Evolutionary conservation across 2,113 vertebrate genomes (phyloP).

Genomic region (Dendropsophus ebraccatus): DNA sequence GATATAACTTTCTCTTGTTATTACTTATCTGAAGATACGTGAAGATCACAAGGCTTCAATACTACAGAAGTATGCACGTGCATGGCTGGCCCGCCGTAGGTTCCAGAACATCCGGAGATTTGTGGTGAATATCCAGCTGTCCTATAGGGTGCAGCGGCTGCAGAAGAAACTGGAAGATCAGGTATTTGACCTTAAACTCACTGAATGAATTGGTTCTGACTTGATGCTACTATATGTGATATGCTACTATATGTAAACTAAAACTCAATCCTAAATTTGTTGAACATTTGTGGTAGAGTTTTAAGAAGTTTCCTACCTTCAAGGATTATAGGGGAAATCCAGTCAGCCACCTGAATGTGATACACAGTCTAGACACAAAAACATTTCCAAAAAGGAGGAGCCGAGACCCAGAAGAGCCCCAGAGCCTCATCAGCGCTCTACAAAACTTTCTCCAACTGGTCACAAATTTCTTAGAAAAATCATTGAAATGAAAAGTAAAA

Average conservation of each 20-base stretch:
- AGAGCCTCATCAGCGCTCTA: too few species aligned
- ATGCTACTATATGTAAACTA: neutral
- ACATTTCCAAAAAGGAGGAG: neutral
- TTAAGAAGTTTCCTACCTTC: neutral
- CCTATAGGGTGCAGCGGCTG: slow-evolving; percentile 89
- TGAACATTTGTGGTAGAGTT: neutral
- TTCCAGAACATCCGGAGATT: slow-evolving; percentile 91
- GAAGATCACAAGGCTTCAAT: slow-evolving; percentile 90
- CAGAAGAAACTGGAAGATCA: slow-evolving; percentile 92
- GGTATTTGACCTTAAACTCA: slow-evolving; percentile 67
- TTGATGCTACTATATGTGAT: neutral
- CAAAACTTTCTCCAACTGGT: too few species aligned
- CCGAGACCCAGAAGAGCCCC: too few species aligned
- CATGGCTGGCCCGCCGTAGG: slow-evolving; percentile 89
- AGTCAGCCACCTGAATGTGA: neutral
- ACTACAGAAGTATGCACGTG: slow-evolving; percentile 91
- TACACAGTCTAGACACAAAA: neutral
- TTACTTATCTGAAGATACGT: slow-evolving; percentile 78
- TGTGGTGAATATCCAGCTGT: slow-evolving; percentile 93
- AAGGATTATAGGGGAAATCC: neutral
- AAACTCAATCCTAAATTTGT: neutral
- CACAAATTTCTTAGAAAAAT: too few species aligned
- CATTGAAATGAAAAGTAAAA: too few species aligned
- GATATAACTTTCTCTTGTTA: neutral
- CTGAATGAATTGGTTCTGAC: neutral